phyloP scores from a whole-genome alignment of 2,888 invertebrate genomes.

The Neoitamus cyanurus region DNA sequence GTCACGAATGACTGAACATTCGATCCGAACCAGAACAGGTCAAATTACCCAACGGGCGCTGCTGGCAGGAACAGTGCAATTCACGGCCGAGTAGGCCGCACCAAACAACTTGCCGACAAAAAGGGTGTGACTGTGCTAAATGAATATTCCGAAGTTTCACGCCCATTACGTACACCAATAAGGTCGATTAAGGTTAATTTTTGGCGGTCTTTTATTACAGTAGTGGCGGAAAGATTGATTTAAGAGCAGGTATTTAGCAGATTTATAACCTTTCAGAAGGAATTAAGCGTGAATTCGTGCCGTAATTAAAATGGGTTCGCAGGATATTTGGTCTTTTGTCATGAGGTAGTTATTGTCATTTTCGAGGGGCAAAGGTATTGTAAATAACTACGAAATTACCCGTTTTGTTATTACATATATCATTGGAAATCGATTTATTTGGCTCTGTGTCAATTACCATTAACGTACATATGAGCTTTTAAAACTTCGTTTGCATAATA shows the following conservation, averaged over 20 bases:
- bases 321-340: no score
- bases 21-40: not conserved
- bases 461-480: no score
- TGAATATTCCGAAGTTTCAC: not conserved
- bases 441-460: no score
- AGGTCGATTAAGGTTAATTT: not conserved
- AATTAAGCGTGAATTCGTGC: not conserved
- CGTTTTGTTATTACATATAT: no score
- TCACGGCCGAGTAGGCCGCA: not conserved
- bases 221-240: not conserved
- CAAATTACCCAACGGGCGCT: not conserved
- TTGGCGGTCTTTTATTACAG: not conserved
- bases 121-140: not conserved
- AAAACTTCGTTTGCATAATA: no score
- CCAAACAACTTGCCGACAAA: not conserved
- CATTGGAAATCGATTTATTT: no score
- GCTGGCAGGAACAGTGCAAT: not conserved
- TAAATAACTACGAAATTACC: no score
- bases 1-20: not conserved
- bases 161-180: no score
- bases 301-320: no score
- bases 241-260: not conserved
- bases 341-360: no score
- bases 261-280: not conserved
- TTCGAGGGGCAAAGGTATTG: no score